Evolutionary conservation across 2,888 invertebrate genomes (phyloP).

Genomic region (Pristionchus maxplancki): DNA sequence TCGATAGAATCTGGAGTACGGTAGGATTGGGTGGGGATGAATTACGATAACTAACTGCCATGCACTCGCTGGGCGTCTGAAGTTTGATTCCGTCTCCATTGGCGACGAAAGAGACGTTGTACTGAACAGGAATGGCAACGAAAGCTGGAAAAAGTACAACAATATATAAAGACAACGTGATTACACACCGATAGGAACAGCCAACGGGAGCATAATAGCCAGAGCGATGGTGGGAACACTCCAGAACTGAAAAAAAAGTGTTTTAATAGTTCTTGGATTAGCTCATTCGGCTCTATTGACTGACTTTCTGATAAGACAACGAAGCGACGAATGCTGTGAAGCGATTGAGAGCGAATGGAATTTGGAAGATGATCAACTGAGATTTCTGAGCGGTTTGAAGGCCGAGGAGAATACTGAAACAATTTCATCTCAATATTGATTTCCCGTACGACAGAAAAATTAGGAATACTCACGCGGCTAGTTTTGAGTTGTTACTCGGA

Average conservation of each 20-base stretch:
- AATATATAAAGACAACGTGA: neutral
- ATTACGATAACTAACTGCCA: neutral
- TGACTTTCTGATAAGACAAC: neutral
- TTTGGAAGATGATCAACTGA: neutral
- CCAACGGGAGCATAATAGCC: neutral
- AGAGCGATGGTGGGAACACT: neutral
- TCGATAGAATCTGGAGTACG: slow-evolving; percentile 18
- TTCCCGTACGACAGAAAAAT: neutral
- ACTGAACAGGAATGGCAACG: neutral
- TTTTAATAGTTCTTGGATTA: too few species aligned
- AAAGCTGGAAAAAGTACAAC: too few species aligned
- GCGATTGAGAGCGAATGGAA: neutral
- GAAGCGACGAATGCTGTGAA: neutral
- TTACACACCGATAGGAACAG: neutral
- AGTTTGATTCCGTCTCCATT: neutral
- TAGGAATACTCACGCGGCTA: neutral
- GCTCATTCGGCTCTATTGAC: neutral
- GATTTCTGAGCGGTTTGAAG: neutral
- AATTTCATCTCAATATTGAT: neutral
- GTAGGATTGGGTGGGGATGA: neutral
- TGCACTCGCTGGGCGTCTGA: neutral
- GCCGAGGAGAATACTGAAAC: neutral
- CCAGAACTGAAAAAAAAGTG: neutral
- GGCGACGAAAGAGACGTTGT: neutral
- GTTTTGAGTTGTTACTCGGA: neutral